Percentiles rank a stretch among this genome's conserved stretches.
Evolutionary conservation across 2,888 invertebrate genomes (phyloP).

Genomic region (Schrankia costaestrigalis): DNA sequence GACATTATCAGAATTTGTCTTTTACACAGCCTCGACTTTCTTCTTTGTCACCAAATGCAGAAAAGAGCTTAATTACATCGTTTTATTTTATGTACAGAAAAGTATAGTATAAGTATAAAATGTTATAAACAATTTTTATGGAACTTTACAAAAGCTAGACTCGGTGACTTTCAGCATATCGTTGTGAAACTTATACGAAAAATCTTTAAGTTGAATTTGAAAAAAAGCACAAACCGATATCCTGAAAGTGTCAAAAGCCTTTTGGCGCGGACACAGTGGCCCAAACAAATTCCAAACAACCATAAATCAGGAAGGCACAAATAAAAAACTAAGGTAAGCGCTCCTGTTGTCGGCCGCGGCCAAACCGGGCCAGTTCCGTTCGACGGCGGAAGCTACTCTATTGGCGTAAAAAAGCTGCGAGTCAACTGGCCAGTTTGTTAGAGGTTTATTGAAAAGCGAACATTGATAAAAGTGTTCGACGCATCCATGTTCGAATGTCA

Average conservation of each 20-base stretch:
- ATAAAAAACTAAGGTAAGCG: slow-evolving; percentile 80
- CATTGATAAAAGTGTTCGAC: slow-evolving; percentile 59
- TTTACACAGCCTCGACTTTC: no score
- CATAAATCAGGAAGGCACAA: slow-evolving; percentile 74
- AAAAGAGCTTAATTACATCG: background rate
- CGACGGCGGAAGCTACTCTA: slow-evolving; percentile 63
- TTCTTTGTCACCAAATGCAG: no score
- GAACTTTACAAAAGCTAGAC: background rate
- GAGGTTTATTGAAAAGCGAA: slow-evolving; percentile 63
- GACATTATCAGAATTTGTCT: no score
- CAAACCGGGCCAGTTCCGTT: slow-evolving; percentile 65
- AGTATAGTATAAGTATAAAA: no score
- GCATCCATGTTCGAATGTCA: slow-evolving; percentile 38
- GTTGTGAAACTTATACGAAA: slow-evolving; percentile 11
- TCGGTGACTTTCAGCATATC: slow-evolving; percentile 1
- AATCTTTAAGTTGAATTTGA: slow-evolving; percentile 34
- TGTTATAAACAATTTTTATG: no score
- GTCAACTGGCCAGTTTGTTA: slow-evolving; percentile 68
- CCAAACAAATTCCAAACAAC: slow-evolving; percentile 72
- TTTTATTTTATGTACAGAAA: background rate
- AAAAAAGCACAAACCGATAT: slow-evolving; percentile 49
- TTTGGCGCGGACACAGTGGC: slow-evolving; percentile 58
- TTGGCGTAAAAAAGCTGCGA: slow-evolving; percentile 72
- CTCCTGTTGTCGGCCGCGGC: slow-evolving; percentile 71
- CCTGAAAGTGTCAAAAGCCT: slow-evolving; percentile 62